Evolutionary conservation across 53 echinoderm and acorn worm species (phyloP).

Genomic region (Antedon mediterranea): DNA sequence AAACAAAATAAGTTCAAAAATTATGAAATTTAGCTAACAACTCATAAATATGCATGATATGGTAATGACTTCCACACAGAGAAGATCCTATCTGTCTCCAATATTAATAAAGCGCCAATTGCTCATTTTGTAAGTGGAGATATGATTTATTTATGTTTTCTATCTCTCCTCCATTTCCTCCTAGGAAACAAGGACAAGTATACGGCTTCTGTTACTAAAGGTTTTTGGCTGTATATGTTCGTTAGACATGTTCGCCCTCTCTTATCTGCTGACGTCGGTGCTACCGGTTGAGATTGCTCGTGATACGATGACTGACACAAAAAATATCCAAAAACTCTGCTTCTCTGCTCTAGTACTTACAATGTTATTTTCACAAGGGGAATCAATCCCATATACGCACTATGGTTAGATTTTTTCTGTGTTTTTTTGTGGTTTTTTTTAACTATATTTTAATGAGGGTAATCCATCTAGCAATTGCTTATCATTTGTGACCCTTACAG

Average conservation of each 20-base stretch:
- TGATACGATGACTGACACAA: constrained; percentile 62
- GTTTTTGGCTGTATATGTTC: constrained; percentile 80
- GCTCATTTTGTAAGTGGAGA: too few relatives aligned
- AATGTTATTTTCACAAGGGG: constrained; percentile 78
- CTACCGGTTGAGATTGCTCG: constrained; percentile 73
- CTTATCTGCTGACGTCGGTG: constrained; percentile 68
- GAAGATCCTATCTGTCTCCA: too few relatives aligned
- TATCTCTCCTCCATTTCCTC: not conserved
- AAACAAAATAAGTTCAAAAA: too few relatives aligned
- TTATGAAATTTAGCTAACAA: too few relatives aligned
- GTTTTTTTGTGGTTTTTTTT: too few relatives aligned
- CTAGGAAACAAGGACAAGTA: constrained; percentile 62
- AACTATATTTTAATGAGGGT: too few relatives aligned
- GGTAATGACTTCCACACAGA: too few relatives aligned
- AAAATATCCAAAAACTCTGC: constrained; percentile 53
- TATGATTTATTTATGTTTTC: too few relatives aligned
- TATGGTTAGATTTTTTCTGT: constrained; percentile 49
- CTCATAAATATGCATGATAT: too few relatives aligned
- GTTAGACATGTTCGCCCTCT: constrained; percentile 44
- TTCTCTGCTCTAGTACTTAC: constrained; percentile 63
- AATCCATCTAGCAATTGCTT: too few relatives aligned
- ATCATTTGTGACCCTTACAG: too few relatives aligned
- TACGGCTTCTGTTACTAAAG: constrained; percentile 69
- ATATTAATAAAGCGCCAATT: too few relatives aligned
- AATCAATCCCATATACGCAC: constrained; percentile 60